Conservation (phyloP, 2,888 invertebrate genomes). For the Rotaria sp. region DNA sequence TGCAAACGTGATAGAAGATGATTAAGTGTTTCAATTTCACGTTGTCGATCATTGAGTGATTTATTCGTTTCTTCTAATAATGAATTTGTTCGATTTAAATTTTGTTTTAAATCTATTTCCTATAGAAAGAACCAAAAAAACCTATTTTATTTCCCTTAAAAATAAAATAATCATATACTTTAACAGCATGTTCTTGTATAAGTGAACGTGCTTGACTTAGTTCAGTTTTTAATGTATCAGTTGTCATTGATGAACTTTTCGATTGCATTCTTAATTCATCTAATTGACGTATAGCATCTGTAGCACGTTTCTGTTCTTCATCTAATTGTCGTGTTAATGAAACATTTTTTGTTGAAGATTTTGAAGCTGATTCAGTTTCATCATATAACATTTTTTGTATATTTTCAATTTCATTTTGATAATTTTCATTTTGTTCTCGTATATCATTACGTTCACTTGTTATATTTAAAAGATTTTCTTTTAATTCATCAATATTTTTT, state of each 20-base stretch:
- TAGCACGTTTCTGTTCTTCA: slow-evolving; percentile 1
- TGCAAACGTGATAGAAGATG: background rate
- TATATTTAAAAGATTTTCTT: background rate
- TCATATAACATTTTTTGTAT: background rate
- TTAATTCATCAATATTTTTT: background rate
- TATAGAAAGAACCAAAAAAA: background rate
- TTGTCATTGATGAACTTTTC: background rate
- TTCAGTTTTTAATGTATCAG: background rate
- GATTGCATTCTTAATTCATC: background rate
- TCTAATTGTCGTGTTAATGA: background rate
- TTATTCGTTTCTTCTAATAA: background rate
- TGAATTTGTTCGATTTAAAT: background rate
- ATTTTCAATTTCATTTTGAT: slow-evolving; percentile 3
- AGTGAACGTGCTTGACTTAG: background rate
- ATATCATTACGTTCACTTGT: background rate
- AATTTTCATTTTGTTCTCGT: background rate
- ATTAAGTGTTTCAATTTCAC: background rate
- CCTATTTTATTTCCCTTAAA: background rate
- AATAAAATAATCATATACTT: background rate
- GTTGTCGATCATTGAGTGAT: background rate
- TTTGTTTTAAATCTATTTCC: background rate
- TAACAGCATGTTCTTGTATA: background rate
- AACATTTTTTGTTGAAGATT: background rate
- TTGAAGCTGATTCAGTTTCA: background rate
- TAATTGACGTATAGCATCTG: background rate